Base-by-base conservation (phyloP, 2,113 vertebrate genomes). In the Theristicus caerulescens region DNA sequence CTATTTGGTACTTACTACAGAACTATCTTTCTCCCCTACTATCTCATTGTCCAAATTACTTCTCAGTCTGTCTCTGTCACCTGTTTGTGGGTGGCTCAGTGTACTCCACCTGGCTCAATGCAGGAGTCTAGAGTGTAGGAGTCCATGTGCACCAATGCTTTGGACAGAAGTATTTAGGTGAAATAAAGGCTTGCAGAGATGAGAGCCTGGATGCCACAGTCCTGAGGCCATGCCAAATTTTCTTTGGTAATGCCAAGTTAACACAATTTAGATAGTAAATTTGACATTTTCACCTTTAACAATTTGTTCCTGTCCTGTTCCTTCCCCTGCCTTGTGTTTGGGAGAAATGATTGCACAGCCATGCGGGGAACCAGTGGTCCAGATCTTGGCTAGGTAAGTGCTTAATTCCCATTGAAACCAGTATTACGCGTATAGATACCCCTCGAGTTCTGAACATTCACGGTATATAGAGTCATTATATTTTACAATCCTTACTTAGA, bases 61-160 rank as follows among this genome's bases (percentile, higher is more conserved):
- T 70, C 40, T 90, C 58, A 46, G 36, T 36, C 26, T 90, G 13
- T 61, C 76, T 47, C 42, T 78, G 62, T 27, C 59, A 55, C 5
- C 7, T 49, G 9, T 29, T 32, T 70, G 36, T 54, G 27, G 29
- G 36, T 72, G 16, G 31, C 32, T 94, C 42, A 31, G 6, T 34
- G 31, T 66, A 54, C 40, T 73, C 49, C 57, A 55, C 15, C n/a
- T 58, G 58, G 16, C 19, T 66, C 11, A 4, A 1, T 3, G 13
- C 7, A 42, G 7, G 24, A 20, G 6, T 57, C 11, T 25, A 27
- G 2, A 51, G 8, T 19, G 26, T 19, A 90, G 38, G 22, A 52
- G 4, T 49, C 34, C 26, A 22, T 0, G 0, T 4, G 11, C 40
- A 36, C 6, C 77, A 73, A 2, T 32, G 31, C 2, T 95, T 79